Evolutionary conservation across 2,797 vertebrate genomes (phyloP).

Genomic region (Anguilla marmorata): DNA sequence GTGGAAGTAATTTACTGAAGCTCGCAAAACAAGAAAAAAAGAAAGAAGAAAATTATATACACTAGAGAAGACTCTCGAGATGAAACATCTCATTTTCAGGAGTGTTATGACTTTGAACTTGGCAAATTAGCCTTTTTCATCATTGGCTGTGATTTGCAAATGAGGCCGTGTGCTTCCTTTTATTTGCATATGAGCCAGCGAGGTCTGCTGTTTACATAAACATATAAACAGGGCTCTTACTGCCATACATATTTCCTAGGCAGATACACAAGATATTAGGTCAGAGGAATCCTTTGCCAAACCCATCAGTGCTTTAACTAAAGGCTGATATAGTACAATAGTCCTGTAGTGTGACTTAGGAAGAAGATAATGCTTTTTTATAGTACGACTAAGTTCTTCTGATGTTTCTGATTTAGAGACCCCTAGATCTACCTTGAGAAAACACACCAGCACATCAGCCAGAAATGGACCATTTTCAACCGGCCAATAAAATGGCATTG

Average conservation of each 20-base stretch:
- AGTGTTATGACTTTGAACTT: conserved; percentile 44
- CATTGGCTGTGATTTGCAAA: conserved; percentile 38
- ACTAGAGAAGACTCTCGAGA: conserved; percentile 33
- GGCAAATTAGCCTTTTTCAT: conserved; percentile 37
- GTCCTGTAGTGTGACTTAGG: background rate
- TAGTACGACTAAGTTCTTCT: background rate
- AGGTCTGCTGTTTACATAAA: conserved; percentile 36
- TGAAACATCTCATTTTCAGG: conserved; percentile 36
- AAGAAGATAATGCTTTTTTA: background rate
- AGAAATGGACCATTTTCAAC: background rate
- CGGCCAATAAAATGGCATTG: background rate
- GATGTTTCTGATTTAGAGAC: background rate
- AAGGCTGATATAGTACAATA: background rate
- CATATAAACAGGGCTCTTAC: conserved; percentile 24
- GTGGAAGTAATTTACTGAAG: conserved; percentile 20
- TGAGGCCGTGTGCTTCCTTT: conserved; percentile 27
- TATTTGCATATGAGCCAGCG: conserved; percentile 31
- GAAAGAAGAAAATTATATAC: conserved; percentile 29
- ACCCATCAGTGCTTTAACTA: background rate
- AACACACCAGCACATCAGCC: background rate
- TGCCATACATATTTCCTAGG: conserved; percentile 8
- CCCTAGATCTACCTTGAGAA: background rate
- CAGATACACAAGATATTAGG: conserved; percentile 20
- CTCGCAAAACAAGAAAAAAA: background rate
- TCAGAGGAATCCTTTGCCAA: conserved; percentile 24